Evolutionary conservation across 2,797 vertebrate species (phyloP), one percentile per base, ranked within the genome.

Genomic region (Echiichthys vipera): DNA sequence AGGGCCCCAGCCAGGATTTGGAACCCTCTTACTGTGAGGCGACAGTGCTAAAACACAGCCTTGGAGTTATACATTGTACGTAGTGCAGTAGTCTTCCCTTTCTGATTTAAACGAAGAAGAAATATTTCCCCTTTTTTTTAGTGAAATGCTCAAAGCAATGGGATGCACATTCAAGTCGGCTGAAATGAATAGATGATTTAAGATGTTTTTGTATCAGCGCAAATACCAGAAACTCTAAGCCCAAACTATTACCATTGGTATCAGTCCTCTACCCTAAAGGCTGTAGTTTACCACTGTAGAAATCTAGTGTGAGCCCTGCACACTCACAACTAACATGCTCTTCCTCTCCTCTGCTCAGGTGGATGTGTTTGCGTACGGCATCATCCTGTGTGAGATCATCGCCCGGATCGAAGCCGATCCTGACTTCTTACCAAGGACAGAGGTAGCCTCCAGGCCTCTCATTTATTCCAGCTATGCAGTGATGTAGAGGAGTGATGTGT

Each of bases 351-450:
- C 22, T 63, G 25, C 43, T 5, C 76, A 99, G 97, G 97, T 96
- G 0, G 97, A 99, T 8, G 95, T 98, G 71, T 99, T 99, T 30
- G 96, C 97, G 0, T 99, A 94, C 0, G 97, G 97, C 47, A 99
- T 99, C 84, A 96, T 99, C 86, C 91, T 99, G 61, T 98, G 97
- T 7, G 97, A 99, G 92, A 95, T 95, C 86, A 98, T 99, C 0
- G 97, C 97, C 32, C 94, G 97, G 22, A 93, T 99, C 25, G 96
- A 97, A 5, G 97, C 97, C 0, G 97, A 99, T 84, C 97, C 97
- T 0, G 97, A 99, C 87, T 96, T 97, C 89, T 88, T 99, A 50
- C 97, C 97, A 10, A 94, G 97, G 25, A 98, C 96, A 0, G 97
- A 98, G 96, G 97, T 97, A 95, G 32, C 15, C 32, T 36, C 17